phyloP scores from a whole-genome alignment of 1,140 invertebrate genomes.

The Chelonus insularis region DNA sequence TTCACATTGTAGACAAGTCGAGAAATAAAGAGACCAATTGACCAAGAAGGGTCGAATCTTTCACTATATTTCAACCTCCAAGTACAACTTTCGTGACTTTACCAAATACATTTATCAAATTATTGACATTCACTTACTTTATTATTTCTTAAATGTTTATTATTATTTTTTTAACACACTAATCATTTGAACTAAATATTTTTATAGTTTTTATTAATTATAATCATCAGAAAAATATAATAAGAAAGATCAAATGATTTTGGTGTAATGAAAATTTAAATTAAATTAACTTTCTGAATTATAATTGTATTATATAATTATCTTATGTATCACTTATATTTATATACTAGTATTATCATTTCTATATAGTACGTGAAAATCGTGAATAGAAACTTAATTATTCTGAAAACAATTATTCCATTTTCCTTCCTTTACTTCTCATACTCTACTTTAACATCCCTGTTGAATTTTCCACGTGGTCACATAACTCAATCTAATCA shows the following conservation, averaged over 20 bases:
- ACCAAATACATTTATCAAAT: background rate
- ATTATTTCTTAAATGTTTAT: too few relatives aligned
- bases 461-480: slow-evolving; percentile 5
- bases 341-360: slow-evolving; percentile 18
- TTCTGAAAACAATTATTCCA: slow-evolving; percentile 8
- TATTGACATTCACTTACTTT: background rate
- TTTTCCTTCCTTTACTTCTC: background rate
- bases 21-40: slow-evolving; percentile 7
- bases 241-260: too few relatives aligned
- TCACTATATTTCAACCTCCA: slow-evolving; percentile 46
- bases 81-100: slow-evolving; percentile 3
- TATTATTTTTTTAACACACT: too few relatives aligned
- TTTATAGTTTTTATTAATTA: too few relatives aligned
- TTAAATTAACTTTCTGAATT: slow-evolving; percentile 7
- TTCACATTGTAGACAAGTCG: background rate
- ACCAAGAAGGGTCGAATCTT: slow-evolving; percentile 19
- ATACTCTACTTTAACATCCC: background rate
- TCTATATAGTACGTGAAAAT: slow-evolving; percentile 14
- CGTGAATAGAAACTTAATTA: slow-evolving; percentile 26
- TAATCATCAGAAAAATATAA: too few relatives aligned
- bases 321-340: background rate
- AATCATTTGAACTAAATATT: too few relatives aligned
- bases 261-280: background rate
- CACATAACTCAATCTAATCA: slow-evolving; percentile 1
- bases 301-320: slow-evolving; percentile 22